phyloP scores from a whole-genome alignment of 2,888 invertebrate genomes.

The Nemotelus pantherinus region DNA sequence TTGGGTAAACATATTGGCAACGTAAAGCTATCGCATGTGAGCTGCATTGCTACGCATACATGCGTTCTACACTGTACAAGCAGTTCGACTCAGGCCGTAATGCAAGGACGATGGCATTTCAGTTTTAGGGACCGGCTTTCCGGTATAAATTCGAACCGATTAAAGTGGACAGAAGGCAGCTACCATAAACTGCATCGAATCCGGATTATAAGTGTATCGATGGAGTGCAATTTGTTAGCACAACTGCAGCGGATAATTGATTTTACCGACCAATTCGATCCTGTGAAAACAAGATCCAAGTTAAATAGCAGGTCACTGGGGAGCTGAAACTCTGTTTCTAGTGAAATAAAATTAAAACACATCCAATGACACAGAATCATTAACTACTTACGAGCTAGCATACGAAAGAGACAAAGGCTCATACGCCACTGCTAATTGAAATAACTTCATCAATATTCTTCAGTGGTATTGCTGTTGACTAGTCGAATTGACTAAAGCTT shows the following conservation, averaged over 20 bases:
- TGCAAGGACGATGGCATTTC: constrained; percentile 1
- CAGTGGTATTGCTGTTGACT: too few relatives aligned
- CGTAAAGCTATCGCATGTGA: constrained; percentile 2
- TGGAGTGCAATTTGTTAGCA: constrained; percentile 17
- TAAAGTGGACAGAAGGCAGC: constrained; percentile 9
- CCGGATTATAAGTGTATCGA: constrained; percentile 9
- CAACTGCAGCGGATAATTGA: constrained; percentile 35
- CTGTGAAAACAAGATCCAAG: constrained; percentile 2
- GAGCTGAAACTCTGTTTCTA: background rate
- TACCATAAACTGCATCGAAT: background rate
- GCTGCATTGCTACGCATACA: background rate
- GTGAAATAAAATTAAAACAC: too few relatives aligned
- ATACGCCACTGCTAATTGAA: too few relatives aligned
- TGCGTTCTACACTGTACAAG: background rate
- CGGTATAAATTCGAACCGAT: constrained; percentile 29
- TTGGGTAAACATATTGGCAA: constrained; percentile 40
- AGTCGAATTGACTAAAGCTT: too few relatives aligned
- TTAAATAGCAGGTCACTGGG: constrained; percentile 24
- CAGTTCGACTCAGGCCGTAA: background rate
- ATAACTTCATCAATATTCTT: too few relatives aligned
- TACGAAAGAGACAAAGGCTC: too few relatives aligned
- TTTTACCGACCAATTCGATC: constrained; percentile 29
- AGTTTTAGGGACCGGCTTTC: background rate
- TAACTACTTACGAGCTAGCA: too few relatives aligned
- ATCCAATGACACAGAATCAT: too few relatives aligned